Conservation (phyloP, 1,140 invertebrate genomes). For the Aphaenogaster ashmeadi region DNA sequence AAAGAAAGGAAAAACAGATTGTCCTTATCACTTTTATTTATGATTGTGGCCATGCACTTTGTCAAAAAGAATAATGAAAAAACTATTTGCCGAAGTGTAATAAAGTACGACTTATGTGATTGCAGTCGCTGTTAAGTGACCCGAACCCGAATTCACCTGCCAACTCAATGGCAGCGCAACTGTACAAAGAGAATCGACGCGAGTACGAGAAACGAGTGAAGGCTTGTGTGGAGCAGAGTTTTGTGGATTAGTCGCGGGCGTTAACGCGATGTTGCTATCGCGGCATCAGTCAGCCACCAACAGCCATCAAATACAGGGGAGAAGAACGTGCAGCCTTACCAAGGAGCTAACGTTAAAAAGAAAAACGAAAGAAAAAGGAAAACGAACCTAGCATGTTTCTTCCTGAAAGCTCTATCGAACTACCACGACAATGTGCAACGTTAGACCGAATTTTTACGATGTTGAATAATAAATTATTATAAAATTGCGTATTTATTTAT, state of each 20-base stretch:
- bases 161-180: slow-evolving; percentile 98
- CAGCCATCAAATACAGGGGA: slow-evolving; percentile 81
- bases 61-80: slow-evolving; percentile 12
- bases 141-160: slow-evolving; percentile 99
- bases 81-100: slow-evolving; percentile 68
- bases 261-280: slow-evolving; percentile 77
- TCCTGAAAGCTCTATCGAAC: slow-evolving; percentile 82
- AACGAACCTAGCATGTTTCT: slow-evolving; percentile 81
- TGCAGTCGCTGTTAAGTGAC: slow-evolving; percentile 97
- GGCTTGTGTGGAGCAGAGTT: slow-evolving; percentile 98
- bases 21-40: slow-evolving; percentile 47
- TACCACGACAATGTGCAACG: slow-evolving; percentile 81
- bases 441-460: slow-evolving; percentile 87
- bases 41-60: slow-evolving; percentile 59
- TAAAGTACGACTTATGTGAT: slow-evolving; percentile 86
- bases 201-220: slow-evolving; percentile 99
- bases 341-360: slow-evolving; percentile 83
- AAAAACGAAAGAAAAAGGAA: slow-evolving; percentile 31
- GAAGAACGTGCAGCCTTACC: slow-evolving; percentile 84
- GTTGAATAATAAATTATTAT: slow-evolving; percentile 87
- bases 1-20: slow-evolving; percentile 19
- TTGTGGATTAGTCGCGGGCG: slow-evolving; percentile 93
- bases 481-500: slow-evolving; percentile 87
- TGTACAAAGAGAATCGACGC: slow-evolving; percentile 97
- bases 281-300: slow-evolving; percentile 81